Evolutionary conservation across 1,140 invertebrate species (phyloP).

Genomic region (Brachionus rotundiformis): DNA sequence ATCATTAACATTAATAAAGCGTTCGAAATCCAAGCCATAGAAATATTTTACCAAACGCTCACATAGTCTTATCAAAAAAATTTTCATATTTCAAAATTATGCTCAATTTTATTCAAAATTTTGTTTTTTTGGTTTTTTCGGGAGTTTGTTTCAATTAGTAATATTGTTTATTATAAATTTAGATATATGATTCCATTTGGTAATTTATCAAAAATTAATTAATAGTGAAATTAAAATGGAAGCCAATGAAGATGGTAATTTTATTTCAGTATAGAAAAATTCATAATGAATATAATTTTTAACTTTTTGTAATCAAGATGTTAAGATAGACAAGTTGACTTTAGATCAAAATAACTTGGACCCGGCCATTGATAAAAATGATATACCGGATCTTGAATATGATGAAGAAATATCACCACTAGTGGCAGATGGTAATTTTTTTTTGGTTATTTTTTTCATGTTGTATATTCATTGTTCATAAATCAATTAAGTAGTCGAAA

Average conservation of each 20-base stretch:
- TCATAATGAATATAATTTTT: too few relatives aligned
- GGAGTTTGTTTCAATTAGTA: neutral
- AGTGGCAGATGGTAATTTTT: conserved; percentile 38
- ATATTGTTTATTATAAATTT: neutral
- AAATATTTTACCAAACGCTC: neutral
- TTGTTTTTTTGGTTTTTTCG: neutral
- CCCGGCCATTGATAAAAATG: neutral
- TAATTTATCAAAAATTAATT: neutral
- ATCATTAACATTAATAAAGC: conserved; percentile 46
- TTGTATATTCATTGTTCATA: neutral
- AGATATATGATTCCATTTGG: conserved; percentile 10
- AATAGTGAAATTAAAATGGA: conserved; percentile 9
- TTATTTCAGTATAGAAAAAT: neutral
- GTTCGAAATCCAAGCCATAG: conserved; percentile 4
- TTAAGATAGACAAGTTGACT: neutral
- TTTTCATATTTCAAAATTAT: conserved; percentile 43
- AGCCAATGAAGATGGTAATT: conserved; percentile 7
- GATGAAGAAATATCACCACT: conserved; percentile 43
- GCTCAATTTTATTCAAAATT: neutral
- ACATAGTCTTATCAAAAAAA: neutral
- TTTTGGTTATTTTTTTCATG: neutral
- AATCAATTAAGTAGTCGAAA: conserved; percentile 15
- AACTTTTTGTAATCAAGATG: too few relatives aligned
- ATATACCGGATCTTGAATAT: conserved; percentile 45
- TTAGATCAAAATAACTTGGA: neutral